Base-by-base conservation (phyloP, 2,888 invertebrate species). In the Malthinus seriepunctatus region DNA sequence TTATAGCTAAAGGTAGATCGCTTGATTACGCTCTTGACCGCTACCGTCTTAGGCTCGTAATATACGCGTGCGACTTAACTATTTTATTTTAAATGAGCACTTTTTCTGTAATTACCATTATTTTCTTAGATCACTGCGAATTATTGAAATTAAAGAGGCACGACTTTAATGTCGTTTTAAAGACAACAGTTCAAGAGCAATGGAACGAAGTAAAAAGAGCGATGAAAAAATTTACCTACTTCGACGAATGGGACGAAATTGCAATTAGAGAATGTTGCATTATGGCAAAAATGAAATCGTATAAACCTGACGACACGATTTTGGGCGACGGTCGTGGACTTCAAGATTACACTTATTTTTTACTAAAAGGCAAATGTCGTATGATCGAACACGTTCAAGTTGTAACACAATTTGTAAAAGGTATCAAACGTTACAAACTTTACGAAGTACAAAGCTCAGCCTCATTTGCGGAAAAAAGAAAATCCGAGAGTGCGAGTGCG, bases 191-290 rank as follows among this genome's bases (percentile, higher is more conserved):
- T 5, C 79, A 83, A 68, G 80, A 82, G 51, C 83, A 86, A 67
- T 88, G 88, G 88, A 83, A 85, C 55, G 80, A 83, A 68, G 82
- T 88, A n/a, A 80, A 80, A 45, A 76, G 76, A 6, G 85, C 86
- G 1, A 82, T 88, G 80, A 78, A 81, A 3, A 80, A 81, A 42
- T 88, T 88, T 62, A 82, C 83, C 45, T 88, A 88, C 69, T 88
- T 88, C 68, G 82, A 85, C 65, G 80, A 79, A 8, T 84, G 87
- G 76, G 83, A 83, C 66, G 82, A 83, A 71, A 80, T 83, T 1
- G 80, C 84, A 0, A 81, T 82, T 50, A 81, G 86, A 45, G 88
- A 88, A 74, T 86, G 87, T 68, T 88, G 87, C 67, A 85, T 88
- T 66, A 79, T 87, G 31, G 84, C 87, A 3, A 86, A 84, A 76